Percentiles rank a stretch among this genome's conserved stretches.
Conservation (phyloP, 1,140 invertebrate species). For the Melipona quadrifasciata region DNA sequence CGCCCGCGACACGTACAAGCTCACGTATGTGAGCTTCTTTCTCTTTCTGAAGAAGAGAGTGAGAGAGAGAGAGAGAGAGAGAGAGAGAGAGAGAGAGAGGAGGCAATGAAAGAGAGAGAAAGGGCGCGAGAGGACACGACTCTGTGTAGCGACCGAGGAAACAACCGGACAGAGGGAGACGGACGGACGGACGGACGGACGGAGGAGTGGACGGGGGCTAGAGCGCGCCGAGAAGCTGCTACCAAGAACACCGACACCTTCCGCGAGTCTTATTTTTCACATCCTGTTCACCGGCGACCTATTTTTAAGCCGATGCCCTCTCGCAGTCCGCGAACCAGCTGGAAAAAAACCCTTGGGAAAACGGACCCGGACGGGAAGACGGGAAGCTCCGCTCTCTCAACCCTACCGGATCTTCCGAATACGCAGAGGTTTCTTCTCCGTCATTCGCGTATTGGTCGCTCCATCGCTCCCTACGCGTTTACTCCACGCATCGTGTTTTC, state of each 20-base stretch:
- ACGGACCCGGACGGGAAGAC: background rate
- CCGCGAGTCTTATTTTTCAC: slow-evolving; percentile 50
- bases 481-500: background rate
- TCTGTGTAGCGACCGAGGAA: slow-evolving; percentile 8
- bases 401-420: slow-evolving; percentile 12
- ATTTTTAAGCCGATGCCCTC: slow-evolving; percentile 63
- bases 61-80: too few relatives aligned
- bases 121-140: background rate
- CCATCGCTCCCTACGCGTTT: too few relatives aligned
- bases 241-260: slow-evolving; percentile 40
- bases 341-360: slow-evolving; percentile 12
- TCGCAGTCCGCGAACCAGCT: background rate
- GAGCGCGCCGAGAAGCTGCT: slow-evolving; percentile 14
- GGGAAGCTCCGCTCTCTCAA: background rate
- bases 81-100: too few relatives aligned
- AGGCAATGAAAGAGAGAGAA: too few relatives aligned
- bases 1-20: background rate
- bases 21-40: background rate
- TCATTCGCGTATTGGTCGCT: background rate
- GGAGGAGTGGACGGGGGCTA: slow-evolving; percentile 21
- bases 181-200: slow-evolving; percentile 36
- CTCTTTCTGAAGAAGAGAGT: too few relatives aligned
- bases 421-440: background rate
- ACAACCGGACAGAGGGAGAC: slow-evolving; percentile 45
- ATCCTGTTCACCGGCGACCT: slow-evolving; percentile 70